Conservation (phyloP, 1,140 invertebrate species). For the Pygmarrhopalites habei region DNA sequence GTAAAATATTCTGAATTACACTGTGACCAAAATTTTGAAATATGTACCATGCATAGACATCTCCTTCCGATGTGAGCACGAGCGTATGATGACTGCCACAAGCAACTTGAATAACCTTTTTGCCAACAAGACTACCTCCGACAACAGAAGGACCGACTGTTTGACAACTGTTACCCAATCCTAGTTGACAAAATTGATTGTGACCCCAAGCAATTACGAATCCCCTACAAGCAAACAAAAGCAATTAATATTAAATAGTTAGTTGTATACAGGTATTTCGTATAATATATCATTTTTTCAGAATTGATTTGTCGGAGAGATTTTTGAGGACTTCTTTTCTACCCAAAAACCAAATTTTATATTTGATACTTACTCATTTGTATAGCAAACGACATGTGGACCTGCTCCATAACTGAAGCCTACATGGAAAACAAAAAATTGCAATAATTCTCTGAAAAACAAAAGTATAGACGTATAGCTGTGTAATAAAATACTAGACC, state of each 20-base stretch:
- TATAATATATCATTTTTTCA: background rate
- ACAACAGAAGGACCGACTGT: slow-evolving; percentile 49
- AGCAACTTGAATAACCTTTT: slow-evolving; percentile 52
- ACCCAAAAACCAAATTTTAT: slow-evolving; percentile 17
- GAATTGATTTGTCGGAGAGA: background rate
- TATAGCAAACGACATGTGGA: slow-evolving; percentile 58
- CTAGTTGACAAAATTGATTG: slow-evolving; percentile 57
- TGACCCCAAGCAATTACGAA: slow-evolving; percentile 61
- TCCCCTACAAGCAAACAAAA: slow-evolving; percentile 43
- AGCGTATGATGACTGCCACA: slow-evolving; percentile 60
- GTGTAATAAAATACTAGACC: background rate
- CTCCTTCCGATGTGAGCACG: slow-evolving; percentile 54
- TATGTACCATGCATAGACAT: slow-evolving; percentile 61
- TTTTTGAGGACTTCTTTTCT: background rate
- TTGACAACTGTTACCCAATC: slow-evolving; percentile 56
- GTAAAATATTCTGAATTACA: no score
- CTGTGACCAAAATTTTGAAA: no score
- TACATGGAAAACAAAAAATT: slow-evolving; percentile 26
- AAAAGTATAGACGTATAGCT: background rate
- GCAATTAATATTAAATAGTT: background rate
- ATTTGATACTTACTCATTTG: no score
- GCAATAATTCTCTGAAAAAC: background rate
- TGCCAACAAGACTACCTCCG: slow-evolving; percentile 46
- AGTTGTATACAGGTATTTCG: background rate
- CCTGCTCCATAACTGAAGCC: slow-evolving; percentile 59